Evolutionary conservation across 2,113 vertebrate species (phyloP), one percentile per base, ranked within the genome.

Genomic region (Nibea albiflora): DNA sequence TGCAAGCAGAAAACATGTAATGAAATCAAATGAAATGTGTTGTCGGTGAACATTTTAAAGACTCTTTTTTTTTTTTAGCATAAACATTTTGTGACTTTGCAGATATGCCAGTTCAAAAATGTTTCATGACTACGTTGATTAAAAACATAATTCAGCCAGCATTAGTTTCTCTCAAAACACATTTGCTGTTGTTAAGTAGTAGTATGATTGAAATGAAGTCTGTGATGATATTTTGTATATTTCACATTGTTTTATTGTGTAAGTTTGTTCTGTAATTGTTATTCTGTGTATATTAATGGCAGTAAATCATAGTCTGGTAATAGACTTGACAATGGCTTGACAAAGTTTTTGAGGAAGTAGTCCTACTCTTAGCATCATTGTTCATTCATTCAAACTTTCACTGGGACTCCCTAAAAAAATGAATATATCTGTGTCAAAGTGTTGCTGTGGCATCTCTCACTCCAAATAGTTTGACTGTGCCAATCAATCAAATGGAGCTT

Each of bases 401-500:
- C 2, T 11, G 47, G 63, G 71, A 79, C 58, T 72, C 53, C 70
- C 44, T 50, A 60, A 63, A 46, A 87, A 84, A 87, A 76, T 67
- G 65, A 72, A 84, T 72, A 85, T 81, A 76, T 80, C 71, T 31
- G 67, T 31, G 63, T 85, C 72, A 77, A 63, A 88, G 73, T 73
- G 62, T 81, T 85, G 35, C 63, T 2, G 26, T 22, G 44, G 22
- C 75, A 64, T 73, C 53, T 58, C 62, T 86, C 85, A 47, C 53
- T 84, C 78, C 49, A 24, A 69, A 80, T 86, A 83, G 66, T 90
- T 78, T 83, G 73, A 80, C 79, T 39, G 28, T 85, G 84, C 80
- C 91, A 81, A 87, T 92, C 90, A 89, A 86, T 92, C 86, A 90
- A 22, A 71, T 17, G 0, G 63, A 56, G 68, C 73, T 35, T 82